Evolutionary conservation across 2,888 invertebrate genomes (phyloP), one percentile per base, ranked within the genome.

Genomic region (Mesorhabditis belari): DNA sequence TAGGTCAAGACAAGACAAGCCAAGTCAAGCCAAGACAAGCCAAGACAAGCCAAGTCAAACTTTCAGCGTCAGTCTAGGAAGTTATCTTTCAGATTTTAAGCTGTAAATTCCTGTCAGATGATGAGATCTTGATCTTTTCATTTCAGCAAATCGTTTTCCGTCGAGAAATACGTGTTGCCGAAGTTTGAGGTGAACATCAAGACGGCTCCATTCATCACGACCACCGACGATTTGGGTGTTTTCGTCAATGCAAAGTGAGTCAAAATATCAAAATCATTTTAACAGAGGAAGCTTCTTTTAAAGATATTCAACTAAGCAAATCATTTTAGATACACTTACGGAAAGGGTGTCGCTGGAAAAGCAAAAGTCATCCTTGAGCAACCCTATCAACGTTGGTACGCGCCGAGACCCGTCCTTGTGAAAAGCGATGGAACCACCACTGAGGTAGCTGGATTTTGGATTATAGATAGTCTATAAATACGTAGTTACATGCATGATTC

Each of bases 181-280:
- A 93, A 93, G 81, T 96, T 93, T 82, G 88, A 92, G 79, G 90
- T 95, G 63, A 87, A 87, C 28, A 87, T 95, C 64, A 87, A 89
- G 69, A 86, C 91, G 29, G 89, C 90, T 0, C 87, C 88, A 58
- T 90, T 91, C 82, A 87, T 88, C 5, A 88, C 91, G 2, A 89
- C 90, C 80, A 87, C 87, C 68, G 90, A 91, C 52, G 87, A 88
- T 65, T 86, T 94, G 55, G 86, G 86, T 23, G 89, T 89, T 25
- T 88, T 89, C 24, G 86, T 95, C 3, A 87, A 88, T 58, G 89
- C 93, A 21, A 89, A 88, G 90, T 92, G 85, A 85, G 82, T 76
- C n/a, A 9, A n/a, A 44, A 44, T 51, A 12, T 44, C 1, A n/a
- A 1, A 17, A 44, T 17, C n/a, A 44, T 17, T 17, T n/a, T 44